Percentiles rank a stretch among this genome's conserved stretches.
These are phyloP conservation scores for Phragmatobia fuliginosa DNA, from an alignment of 2,888 invertebrate species.

Conservation along the genomic window DNA sequence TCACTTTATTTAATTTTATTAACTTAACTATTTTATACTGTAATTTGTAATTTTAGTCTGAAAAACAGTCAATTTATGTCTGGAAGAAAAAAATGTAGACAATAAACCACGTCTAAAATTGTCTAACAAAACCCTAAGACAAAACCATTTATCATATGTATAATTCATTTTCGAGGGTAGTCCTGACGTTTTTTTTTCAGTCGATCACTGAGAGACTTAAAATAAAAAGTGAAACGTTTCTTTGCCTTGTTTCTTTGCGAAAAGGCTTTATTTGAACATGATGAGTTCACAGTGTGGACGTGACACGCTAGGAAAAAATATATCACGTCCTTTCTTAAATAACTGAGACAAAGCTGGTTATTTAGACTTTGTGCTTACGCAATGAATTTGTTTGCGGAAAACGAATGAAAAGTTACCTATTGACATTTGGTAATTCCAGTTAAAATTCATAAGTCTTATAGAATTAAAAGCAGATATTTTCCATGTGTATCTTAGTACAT, in stretches of 20 bases:
- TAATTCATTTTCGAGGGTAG: slow-evolving; percentile 26
- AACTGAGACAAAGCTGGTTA: not conserved
- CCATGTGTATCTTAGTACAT: no score
- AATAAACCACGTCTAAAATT: slow-evolving; percentile 9
- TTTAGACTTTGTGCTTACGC: not conserved
- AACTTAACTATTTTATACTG: no score
- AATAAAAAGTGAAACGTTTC: slow-evolving; percentile 29
- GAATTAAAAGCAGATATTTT: no score
- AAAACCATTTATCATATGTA: slow-evolving; percentile 40
- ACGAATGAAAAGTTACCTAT: not conserved
- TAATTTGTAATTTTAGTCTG: no score
- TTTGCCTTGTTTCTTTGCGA: slow-evolving; percentile 37
- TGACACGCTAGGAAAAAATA: slow-evolving; percentile 9
- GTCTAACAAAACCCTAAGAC: no score
- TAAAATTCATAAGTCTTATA: not conserved
- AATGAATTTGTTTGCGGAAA: not conserved
- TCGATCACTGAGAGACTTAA: slow-evolving; percentile 18
- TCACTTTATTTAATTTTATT: no score
- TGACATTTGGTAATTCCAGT: not conserved
- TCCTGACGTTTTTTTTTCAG: slow-evolving; percentile 26
- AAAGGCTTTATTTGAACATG: slow-evolving; percentile 32
- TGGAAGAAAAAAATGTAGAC: not conserved
- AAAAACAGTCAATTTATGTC: no score
- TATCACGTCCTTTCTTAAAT: not conserved
- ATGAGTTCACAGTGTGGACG: slow-evolving; percentile 22